Conservation (phyloP, 2,113 vertebrate species). For the Ornithorhynchus anatinus region DNA sequence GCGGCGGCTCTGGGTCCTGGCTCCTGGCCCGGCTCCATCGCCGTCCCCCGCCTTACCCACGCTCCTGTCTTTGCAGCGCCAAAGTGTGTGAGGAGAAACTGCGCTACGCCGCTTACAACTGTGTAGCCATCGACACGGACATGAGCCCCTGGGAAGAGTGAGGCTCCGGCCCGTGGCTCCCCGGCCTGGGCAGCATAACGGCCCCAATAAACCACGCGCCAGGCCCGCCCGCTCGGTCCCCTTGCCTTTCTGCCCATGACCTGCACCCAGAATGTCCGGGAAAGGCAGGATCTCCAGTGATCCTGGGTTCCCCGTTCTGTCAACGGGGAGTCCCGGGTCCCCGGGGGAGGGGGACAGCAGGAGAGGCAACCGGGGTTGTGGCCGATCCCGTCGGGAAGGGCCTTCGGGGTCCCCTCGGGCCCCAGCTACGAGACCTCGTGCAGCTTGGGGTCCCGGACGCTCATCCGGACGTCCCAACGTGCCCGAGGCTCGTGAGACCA, state of each 20-base stretch:
- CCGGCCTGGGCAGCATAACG: background rate
- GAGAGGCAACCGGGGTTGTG: no score
- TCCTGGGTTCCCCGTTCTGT: background rate
- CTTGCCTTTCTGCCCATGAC: no score
- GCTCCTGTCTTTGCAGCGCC: slow-evolving; percentile 70
- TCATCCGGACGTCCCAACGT: no score
- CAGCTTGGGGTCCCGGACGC: no score
- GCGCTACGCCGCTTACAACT: slow-evolving; percentile 96
- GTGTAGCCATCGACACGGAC: slow-evolving; percentile 96
- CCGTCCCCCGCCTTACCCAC: background rate
- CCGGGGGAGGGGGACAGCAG: rapidly evolving
- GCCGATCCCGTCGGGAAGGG: no score
- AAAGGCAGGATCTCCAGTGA: background rate
- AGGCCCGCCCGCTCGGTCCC: no score
- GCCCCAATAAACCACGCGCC: no score
- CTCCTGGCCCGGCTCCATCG: background rate
- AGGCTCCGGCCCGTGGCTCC: slow-evolving; percentile 4
- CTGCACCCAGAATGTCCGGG: background rate
- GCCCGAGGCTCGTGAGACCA: no score
- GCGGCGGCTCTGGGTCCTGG: background rate
- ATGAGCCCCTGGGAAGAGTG: slow-evolving; percentile 98
- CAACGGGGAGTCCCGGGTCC: background rate
- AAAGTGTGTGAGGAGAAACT: slow-evolving; percentile 96
- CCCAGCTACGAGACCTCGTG: background rate
- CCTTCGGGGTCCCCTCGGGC: background rate